Conservation (phyloP, 2,113 vertebrate species). For the Arizona elegans region DNA sequence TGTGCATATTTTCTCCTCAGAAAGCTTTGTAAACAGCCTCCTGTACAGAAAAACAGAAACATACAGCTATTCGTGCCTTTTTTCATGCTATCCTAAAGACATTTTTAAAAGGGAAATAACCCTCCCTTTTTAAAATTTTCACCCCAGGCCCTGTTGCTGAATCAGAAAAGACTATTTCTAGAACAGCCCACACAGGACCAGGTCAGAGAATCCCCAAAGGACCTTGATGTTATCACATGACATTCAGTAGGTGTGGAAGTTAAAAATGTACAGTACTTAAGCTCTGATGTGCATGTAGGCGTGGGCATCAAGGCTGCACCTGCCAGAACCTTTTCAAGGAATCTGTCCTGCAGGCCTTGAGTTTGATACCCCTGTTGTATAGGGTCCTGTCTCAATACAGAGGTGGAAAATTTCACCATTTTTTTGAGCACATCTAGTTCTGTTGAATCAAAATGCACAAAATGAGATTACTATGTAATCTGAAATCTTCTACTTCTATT, state of each 20-base stretch:
- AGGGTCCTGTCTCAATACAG: neutral
- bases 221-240: neutral
- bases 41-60: neutral
- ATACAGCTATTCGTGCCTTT: neutral
- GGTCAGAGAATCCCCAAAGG: neutral
- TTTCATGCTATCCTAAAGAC: no score
- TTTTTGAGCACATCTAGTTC: neutral
- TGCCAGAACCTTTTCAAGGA: neutral
- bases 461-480: neutral
- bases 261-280: neutral
- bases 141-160: neutral
- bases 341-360: neutral
- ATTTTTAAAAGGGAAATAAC: no score
- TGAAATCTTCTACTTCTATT: neutral
- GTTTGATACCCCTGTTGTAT: neutral
- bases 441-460: neutral
- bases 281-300: neutral
- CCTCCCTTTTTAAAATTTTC: neutral
- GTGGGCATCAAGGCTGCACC: neutral
- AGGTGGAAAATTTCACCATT: neutral
- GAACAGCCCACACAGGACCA: neutral
- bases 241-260: neutral
- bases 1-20: neutral
- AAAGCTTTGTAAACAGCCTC: neutral
- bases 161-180: neutral